A percentile compares a stretch with the other conserved stretches of the same genome.
Conservation (phyloP, 2,888 invertebrate species). For the Sphaerolaimus hirsutus region DNA sequence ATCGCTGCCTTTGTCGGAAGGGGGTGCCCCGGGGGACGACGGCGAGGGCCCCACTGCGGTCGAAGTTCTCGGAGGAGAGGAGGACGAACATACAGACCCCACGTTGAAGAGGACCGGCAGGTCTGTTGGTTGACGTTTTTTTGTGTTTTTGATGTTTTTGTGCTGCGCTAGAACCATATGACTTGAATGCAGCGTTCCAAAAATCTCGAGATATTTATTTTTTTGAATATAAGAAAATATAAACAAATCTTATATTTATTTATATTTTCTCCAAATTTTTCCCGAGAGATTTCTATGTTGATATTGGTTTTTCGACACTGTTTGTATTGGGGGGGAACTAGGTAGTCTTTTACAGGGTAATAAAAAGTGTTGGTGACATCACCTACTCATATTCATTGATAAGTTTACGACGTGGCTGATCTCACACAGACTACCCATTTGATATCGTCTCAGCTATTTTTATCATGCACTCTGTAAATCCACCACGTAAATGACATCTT, state of each 20-base stretch:
- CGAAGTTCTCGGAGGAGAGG: conserved; percentile 12
- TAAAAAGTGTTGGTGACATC: neutral
- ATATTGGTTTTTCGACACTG: neutral
- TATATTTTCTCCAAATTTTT: too few relatives aligned
- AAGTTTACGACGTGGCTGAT: too few relatives aligned
- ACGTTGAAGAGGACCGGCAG: conserved; percentile 19
- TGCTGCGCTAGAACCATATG: neutral
- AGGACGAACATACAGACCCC: conserved; percentile 19
- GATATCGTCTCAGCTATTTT: too few relatives aligned
- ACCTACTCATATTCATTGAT: too few relatives aligned
- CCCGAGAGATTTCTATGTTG: too few relatives aligned
- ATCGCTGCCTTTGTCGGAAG: neutral
- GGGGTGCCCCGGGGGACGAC: neutral
- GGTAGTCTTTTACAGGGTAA: neutral
- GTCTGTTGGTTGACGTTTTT: neutral
- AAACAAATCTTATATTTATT: too few relatives aligned
- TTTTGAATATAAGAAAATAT: too few relatives aligned
- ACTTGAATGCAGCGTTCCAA: neutral
- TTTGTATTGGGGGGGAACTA: neutral
- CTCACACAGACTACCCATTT: too few relatives aligned
- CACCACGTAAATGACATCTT: too few relatives aligned
- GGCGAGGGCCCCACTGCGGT: conserved; percentile 1
- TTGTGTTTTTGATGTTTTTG: neutral
- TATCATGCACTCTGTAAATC: too few relatives aligned
- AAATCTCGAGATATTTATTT: neutral